Evolutionary conservation across 2,888 invertebrate genomes (phyloP).

Genomic region (Choristoneura rosaceana): DNA sequence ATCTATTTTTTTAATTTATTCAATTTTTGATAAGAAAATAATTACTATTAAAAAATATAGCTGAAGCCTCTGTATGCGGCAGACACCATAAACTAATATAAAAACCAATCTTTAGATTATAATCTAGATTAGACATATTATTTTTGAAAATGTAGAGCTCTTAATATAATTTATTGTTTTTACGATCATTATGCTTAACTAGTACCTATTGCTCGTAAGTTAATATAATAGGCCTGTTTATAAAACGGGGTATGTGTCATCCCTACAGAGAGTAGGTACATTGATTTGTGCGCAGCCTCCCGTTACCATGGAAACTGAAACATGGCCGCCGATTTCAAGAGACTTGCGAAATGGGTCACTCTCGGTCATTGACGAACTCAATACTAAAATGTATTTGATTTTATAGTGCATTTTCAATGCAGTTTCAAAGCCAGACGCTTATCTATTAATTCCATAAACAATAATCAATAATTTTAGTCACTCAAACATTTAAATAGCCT

Average conservation of each 20-base stretch:
- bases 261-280: conserved; percentile 73
- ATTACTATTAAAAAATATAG: too few relatives aligned
- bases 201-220: too few relatives aligned
- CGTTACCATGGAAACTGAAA: conserved; percentile 69
- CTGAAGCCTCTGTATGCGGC: too few relatives aligned
- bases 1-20: too few relatives aligned
- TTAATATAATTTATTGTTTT: too few relatives aligned
- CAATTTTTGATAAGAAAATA: too few relatives aligned
- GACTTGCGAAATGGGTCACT: conserved; percentile 60
- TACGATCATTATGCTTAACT: too few relatives aligned
- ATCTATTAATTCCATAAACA: neutral
- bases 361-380: conserved; percentile 18
- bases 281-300: conserved; percentile 83
- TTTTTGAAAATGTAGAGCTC: neutral
- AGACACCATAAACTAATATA: too few relatives aligned
- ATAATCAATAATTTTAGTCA: neutral
- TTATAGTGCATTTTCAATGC: neutral
- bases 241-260: conserved; percentile 49
- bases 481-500: neutral
- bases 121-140: too few relatives aligned
- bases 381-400: neutral
- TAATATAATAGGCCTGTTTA: too few relatives aligned
- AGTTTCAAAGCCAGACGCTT: neutral
- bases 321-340: conserved; percentile 61
- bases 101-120: too few relatives aligned